Conservation (phyloP, 2,797 vertebrate species). For the Pteronotus mesoamericanus region DNA sequence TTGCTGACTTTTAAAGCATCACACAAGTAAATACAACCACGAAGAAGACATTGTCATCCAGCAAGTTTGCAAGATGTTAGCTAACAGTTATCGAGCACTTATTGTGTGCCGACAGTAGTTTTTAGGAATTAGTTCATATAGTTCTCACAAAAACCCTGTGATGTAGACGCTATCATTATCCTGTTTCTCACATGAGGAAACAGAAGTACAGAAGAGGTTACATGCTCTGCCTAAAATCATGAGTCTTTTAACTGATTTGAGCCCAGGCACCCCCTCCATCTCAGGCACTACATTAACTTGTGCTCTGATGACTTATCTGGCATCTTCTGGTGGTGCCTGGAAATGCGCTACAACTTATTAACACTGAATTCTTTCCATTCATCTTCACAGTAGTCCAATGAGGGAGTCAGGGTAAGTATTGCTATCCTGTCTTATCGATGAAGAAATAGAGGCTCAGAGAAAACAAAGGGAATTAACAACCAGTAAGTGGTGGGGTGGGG, state of each 20-base stretch:
- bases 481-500: no score
- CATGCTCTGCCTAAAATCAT: background rate
- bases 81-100: background rate
- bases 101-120: background rate
- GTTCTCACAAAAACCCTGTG: background rate
- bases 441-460: background rate
- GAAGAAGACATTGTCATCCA: background rate
- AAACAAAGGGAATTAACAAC: background rate
- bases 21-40: no score
- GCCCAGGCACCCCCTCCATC: no score
- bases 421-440: background rate
- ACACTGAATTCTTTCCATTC: background rate
- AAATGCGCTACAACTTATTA: background rate
- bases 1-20: background rate
- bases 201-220: background rate
- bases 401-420: background rate
- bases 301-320: background rate
- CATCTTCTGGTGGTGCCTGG: background rate
- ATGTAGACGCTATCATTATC: background rate
- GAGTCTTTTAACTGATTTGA: background rate
- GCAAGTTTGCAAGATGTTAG: background rate
- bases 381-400: background rate
- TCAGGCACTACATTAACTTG: background rate
- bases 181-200: background rate
- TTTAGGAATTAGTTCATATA: background rate